phyloP scores from a whole-genome alignment of 2,797 vertebrate species.

The Pipistrellus pipistrellus region DNA sequence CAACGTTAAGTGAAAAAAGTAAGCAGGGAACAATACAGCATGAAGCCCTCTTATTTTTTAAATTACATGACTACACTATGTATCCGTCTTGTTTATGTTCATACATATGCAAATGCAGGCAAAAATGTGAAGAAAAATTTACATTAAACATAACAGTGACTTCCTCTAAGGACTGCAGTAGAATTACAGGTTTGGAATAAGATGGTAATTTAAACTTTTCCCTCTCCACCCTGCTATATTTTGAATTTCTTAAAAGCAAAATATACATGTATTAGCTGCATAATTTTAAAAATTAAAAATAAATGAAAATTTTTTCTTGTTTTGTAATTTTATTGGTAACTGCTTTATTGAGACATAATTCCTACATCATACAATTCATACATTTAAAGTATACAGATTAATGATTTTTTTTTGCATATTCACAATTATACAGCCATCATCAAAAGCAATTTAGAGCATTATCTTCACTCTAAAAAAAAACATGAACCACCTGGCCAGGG shows the following conservation, averaged over 20 bases:
- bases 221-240: background rate
- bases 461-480: background rate
- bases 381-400: background rate
- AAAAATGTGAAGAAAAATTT: background rate
- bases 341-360: background rate
- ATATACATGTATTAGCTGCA: background rate
- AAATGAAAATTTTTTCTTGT: background rate
- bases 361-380: background rate
- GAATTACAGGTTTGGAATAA: background rate
- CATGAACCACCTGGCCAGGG: no score
- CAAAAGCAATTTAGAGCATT: background rate
- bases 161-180: background rate
- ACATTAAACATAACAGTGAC: background rate
- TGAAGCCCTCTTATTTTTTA: background rate
- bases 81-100: background rate
- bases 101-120: background rate
- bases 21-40: background rate
- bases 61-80: background rate
- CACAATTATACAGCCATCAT: background rate
- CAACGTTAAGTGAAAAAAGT: background rate
- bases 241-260: slow-evolving; percentile 32
- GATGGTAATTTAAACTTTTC: background rate
- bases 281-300: slow-evolving; percentile 52
- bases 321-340: background rate
- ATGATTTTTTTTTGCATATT: background rate